Base-by-base conservation (phyloP, 2,888 invertebrate genomes). In the Luperina testacea region DNA sequence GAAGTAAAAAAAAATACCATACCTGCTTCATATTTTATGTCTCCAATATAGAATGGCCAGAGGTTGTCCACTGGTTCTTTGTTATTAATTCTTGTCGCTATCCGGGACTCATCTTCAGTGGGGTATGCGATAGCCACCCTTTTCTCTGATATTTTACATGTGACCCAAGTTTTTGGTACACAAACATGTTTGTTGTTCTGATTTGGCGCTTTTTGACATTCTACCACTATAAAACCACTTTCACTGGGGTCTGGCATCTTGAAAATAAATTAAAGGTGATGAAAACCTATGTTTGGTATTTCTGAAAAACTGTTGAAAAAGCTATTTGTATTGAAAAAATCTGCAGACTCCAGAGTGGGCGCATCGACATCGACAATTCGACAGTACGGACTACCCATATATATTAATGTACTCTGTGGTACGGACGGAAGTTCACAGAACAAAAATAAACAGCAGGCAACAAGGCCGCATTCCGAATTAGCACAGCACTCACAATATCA, bases 161-260 rank as follows among this genome's bases (percentile, higher is more conserved):
- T 38, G 6, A 80, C 5, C 80, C 80, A 80, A 20, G 82, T n/a
- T 57, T 24, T 82, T 20, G 80, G 80, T 20, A 80, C 68, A 64
- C 76, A 82, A 64, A 80, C 76, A 32, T n/a, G 63, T 17, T 69
- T 82, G 20, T 69, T 82, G 15, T 64, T 57, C n/a, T 64, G 45
- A 42, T 75, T 75, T 4, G 77, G 82, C 8, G 68, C 20, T 57
- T 24, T 69, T 20, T 69, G 75, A 32, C 63, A 75, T 64, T 80
- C 68, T 13, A 80, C 45, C n/a, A 80, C 80, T 15, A 82, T 42
- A n/a, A 63, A 82, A 32, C 42, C 48, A 48, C 27, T 38, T 20
- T 38, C 7, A 38, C 27, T 20, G 20, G 68, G 24, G 5, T 63
- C 57, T n/a, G 42, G 48, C 82, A 80, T 82, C 82, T 82, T 64